A percentile compares a stretch with the other conserved stretches of the same genome.
phyloP scores from a whole-genome alignment of 2,113 vertebrate species.

The Onychostruthus taczanowskii region DNA sequence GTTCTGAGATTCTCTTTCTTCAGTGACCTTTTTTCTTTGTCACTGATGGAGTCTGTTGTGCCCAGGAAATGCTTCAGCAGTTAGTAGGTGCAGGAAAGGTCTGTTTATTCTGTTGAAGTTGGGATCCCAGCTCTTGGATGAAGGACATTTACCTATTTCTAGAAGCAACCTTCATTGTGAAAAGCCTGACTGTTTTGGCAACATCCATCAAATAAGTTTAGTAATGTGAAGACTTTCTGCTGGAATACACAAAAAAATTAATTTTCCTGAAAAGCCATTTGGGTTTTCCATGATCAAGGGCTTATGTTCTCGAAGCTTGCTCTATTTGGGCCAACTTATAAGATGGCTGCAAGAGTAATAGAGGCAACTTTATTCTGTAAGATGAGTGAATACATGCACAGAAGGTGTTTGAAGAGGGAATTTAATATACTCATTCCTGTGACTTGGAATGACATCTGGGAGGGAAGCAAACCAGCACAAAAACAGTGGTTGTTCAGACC shows the following conservation, averaged over 20 bases:
- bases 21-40: background rate
- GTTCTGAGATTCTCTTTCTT: background rate
- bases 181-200: conserved; percentile 43
- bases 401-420: background rate
- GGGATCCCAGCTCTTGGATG: background rate
- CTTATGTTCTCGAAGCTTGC: background rate
- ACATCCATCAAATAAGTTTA: conserved; percentile 52
- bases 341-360: background rate
- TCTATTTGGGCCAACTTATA: background rate
- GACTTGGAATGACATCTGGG: background rate
- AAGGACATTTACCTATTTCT: conserved; percentile 57
- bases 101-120: conserved; percentile 21
- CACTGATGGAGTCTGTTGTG: background rate
- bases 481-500: background rate
- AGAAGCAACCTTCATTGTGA: conserved; percentile 29
- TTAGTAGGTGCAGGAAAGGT: conserved; percentile 14
- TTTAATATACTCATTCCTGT: background rate
- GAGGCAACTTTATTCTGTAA: background rate
- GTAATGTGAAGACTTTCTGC: conserved; percentile 30
- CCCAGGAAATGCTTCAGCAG: background rate
- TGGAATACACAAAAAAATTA: conserved; percentile 49
- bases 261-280: conserved; percentile 47
- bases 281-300: conserved; percentile 19
- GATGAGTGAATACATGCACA: background rate
- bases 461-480: background rate